phyloP scores from a whole-genome alignment of 2,113 vertebrate species.

The Amphilophus citrinellus region DNA sequence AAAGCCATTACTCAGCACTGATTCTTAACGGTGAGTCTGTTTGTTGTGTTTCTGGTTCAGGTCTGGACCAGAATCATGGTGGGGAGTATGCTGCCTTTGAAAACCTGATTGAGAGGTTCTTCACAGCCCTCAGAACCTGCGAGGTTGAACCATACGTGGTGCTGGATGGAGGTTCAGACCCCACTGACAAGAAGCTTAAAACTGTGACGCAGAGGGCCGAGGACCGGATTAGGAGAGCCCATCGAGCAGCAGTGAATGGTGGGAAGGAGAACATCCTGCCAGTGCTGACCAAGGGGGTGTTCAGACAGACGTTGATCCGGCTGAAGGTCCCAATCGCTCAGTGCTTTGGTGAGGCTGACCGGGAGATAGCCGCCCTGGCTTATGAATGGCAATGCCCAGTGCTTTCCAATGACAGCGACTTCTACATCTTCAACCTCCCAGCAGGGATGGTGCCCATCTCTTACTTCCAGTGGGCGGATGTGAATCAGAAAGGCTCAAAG shows the following conservation, averaged over 20 bases:
- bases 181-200: constrained; percentile 81
- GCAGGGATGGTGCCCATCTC: constrained; percentile 83
- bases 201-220: constrained; percentile 68
- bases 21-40: neutral
- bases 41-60: neutral
- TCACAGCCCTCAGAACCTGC: constrained; percentile 81
- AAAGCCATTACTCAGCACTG: neutral
- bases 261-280: constrained; percentile 70
- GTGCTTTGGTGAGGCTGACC: constrained; percentile 87
- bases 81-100: constrained; percentile 87
- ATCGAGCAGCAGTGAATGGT: constrained; percentile 64
- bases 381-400: constrained; percentile 88
- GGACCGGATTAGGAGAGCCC: constrained; percentile 74
- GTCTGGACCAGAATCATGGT: constrained; percentile 82
- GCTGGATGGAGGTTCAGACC: constrained; percentile 86
- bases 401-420: constrained; percentile 89
- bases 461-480: constrained; percentile 83
- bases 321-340: constrained; percentile 84
- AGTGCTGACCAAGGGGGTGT: constrained; percentile 78
- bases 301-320: constrained; percentile 82
- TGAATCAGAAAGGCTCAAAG: neutral
- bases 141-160: constrained; percentile 84
- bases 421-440: constrained; percentile 86
- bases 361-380: constrained; percentile 86
- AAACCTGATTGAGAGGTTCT: constrained; percentile 73